These are phyloP conservation scores for Rhodophaea formosa DNA, from an alignment of 2,888 invertebrate species.

Conservation along the genomic window DNA sequence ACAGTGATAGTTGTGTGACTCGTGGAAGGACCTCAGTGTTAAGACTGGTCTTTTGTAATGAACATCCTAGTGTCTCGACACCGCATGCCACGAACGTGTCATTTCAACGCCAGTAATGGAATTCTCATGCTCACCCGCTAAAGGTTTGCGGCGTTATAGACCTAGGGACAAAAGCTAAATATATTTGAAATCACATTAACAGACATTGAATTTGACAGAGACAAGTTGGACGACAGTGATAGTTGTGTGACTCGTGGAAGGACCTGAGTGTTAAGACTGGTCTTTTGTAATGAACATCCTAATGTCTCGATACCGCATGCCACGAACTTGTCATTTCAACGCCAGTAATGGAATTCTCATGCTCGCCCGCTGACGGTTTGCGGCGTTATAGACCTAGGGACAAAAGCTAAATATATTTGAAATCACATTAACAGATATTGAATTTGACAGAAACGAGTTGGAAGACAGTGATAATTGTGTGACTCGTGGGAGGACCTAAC, in stretches of 20 bases:
- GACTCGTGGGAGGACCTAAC: too few relatives aligned
- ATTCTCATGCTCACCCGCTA: slow-evolving; percentile 73
- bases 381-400: slow-evolving; percentile 37
- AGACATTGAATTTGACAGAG: too few relatives aligned
- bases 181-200: background rate
- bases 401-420: background rate
- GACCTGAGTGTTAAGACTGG: background rate
- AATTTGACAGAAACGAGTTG: too few relatives aligned
- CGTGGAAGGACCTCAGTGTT: background rate
- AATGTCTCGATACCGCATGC: slow-evolving; percentile 29
- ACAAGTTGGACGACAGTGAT: too few relatives aligned
- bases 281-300: slow-evolving; percentile 24
- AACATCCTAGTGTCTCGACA: slow-evolving; percentile 26
- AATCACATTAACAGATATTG: too few relatives aligned
- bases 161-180: slow-evolving; percentile 8
- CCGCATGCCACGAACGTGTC: slow-evolving; percentile 52
- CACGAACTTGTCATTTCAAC: slow-evolving; percentile 60
- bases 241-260: too few relatives aligned
- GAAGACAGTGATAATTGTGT: too few relatives aligned
- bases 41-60: slow-evolving; percentile 18
- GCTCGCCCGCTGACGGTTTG: slow-evolving; percentile 70
- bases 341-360: slow-evolving; percentile 77
- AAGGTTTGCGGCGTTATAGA: slow-evolving; percentile 57
- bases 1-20: too few relatives aligned
- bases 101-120: slow-evolving; percentile 72